Evolutionary conservation across 2,113 vertebrate genomes (phyloP).

Genomic region (Kobus ellipsiprymnus): DNA sequence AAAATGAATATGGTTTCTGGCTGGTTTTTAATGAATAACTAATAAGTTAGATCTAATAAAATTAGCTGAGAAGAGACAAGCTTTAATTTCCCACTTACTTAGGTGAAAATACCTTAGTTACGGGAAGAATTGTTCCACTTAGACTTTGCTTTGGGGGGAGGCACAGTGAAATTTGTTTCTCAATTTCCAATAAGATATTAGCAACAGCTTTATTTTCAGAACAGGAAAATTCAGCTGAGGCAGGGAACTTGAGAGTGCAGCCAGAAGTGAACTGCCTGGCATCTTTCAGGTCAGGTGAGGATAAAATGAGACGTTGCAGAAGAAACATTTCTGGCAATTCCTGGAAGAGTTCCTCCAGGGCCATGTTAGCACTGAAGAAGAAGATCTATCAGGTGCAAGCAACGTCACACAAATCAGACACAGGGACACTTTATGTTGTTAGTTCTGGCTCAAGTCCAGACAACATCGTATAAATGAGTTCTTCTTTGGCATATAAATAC

Average conservation of each 20-base stretch:
- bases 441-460: not conserved
- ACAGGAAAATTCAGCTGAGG: not conserved
- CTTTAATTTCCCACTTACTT: conserved; percentile 42
- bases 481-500: not conserved
- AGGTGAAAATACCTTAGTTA: not conserved
- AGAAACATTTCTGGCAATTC: not conserved
- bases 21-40: conserved; percentile 27
- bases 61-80: not conserved
- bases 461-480: not conserved
- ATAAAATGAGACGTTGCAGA: not conserved
- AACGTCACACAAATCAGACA: not conserved
- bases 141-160: not conserved
- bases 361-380: not conserved
- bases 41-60: not conserved
- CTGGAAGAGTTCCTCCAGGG: not conserved
- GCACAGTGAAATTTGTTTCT: not conserved
- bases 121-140: not conserved
- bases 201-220: conserved; percentile 8
- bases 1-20: not conserved
- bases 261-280: not conserved
- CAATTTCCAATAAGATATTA: not conserved
- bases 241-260: not conserved
- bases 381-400: not conserved
- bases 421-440: not conserved
- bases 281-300: not conserved